A percentile compares a stretch with the other conserved stretches of the same genome.
Evolutionary conservation across 2,113 vertebrate species (phyloP).

Genomic region (Rhinolophus sinicus): DNA sequence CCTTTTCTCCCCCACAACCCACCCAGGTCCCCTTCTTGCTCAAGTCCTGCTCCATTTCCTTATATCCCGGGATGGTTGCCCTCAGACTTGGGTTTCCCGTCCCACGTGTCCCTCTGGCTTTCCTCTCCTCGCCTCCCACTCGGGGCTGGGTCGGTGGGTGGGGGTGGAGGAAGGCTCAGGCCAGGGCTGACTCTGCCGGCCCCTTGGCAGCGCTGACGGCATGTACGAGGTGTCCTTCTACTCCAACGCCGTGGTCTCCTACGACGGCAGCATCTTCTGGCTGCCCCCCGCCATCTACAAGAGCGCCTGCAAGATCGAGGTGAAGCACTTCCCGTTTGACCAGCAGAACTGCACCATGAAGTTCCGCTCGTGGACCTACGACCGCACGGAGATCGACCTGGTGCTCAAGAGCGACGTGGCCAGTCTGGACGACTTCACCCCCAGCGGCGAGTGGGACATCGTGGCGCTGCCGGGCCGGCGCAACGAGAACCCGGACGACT

Average conservation of each 20-base stretch:
- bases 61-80: accelerated
- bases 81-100: neutral
- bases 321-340: constrained; percentile 99
- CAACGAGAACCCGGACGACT: constrained; percentile 91
- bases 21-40: neutral
- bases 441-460: constrained; percentile 99
- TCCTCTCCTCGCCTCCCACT: neutral
- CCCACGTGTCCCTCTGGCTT: neutral
- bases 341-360: constrained; percentile 98
- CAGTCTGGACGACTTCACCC: constrained; percentile 96
- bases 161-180: neutral
- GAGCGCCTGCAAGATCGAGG: constrained; percentile 97
- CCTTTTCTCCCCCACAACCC: neutral
- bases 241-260: constrained; percentile 96
- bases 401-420: constrained; percentile 90
- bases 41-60: neutral
- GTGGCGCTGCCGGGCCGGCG: constrained; percentile 93
- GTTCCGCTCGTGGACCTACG: constrained; percentile 98
- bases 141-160: accelerated
- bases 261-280: constrained; percentile 98
- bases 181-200: neutral
- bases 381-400: constrained; percentile 97
- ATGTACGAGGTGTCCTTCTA: constrained; percentile 99
- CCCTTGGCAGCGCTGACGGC: constrained; percentile 91
- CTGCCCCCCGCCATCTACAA: constrained; percentile 97